phyloP scores from a whole-genome alignment of 2,113 vertebrate genomes.

The Nothocercus julius region DNA sequence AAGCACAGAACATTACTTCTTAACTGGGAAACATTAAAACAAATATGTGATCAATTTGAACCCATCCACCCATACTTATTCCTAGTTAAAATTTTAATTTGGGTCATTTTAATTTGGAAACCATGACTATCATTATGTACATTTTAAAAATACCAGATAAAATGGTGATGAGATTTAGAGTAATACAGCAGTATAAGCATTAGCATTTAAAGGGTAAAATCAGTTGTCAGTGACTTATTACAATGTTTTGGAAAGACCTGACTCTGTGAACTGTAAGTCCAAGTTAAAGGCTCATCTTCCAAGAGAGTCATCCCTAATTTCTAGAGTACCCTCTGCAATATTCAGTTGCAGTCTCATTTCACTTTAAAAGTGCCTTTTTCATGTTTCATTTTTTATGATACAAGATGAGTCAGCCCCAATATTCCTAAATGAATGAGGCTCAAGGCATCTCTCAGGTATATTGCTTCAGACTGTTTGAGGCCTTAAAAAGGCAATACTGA shows the following conservation, averaged over 20 bases:
- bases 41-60: not conserved
- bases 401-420: accelerated
- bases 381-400: not conserved
- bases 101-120: not conserved
- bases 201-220: not conserved
- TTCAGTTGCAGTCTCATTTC: not conserved
- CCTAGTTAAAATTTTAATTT: accelerated
- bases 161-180: not conserved
- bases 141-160: not conserved
- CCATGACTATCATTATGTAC: not conserved
- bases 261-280: not conserved
- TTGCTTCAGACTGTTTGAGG: not conserved
- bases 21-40: not conserved
- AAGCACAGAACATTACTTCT: not conserved
- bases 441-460: accelerated
- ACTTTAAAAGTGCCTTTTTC: not conserved
- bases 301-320: not conserved
- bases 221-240: not conserved
- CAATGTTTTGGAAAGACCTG: not conserved
- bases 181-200: not conserved
- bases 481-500: not conserved
- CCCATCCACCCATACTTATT: not conserved
- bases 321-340: not conserved
- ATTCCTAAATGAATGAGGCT: not conserved
- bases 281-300: not conserved